Conservation (phyloP, 2,888 invertebrate species). For the Keiferia lycopersicella region DNA sequence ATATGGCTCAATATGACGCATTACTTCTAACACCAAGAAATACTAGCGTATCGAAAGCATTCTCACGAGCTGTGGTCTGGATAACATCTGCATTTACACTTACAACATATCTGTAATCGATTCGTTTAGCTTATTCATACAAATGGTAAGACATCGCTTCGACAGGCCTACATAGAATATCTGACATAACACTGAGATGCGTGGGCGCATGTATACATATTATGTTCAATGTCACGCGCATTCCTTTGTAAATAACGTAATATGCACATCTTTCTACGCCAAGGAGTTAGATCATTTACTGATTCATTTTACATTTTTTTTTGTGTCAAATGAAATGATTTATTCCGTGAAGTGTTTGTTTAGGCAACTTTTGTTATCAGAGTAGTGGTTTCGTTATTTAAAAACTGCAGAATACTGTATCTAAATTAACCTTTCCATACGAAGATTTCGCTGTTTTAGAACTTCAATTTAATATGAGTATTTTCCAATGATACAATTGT, state of each 20-base stretch:
- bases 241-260: background rate
- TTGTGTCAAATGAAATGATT: too few relatives aligned
- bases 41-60: background rate
- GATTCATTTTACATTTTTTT: background rate
- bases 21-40: background rate
- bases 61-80: slow-evolving; percentile 1
- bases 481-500: background rate
- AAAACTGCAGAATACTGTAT: too few relatives aligned
- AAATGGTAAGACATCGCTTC: background rate
- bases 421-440: too few relatives aligned
- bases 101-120: slow-evolving; percentile 15
- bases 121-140: slow-evolving; percentile 14
- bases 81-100: background rate
- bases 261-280: background rate
- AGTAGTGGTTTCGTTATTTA: too few relatives aligned
- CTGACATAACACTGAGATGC: background rate
- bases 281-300: background rate
- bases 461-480: too few relatives aligned
- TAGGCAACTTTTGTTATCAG: too few relatives aligned
- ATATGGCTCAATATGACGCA: too few relatives aligned
- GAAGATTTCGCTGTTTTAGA: too few relatives aligned
- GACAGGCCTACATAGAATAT: background rate
- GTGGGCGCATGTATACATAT: background rate
- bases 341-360: too few relatives aligned
- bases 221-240: slow-evolving; percentile 13